These are phyloP conservation scores for Cephalotes varians DNA, from an alignment of 2,888 invertebrate genomes.

Conservation along the genomic window DNA sequence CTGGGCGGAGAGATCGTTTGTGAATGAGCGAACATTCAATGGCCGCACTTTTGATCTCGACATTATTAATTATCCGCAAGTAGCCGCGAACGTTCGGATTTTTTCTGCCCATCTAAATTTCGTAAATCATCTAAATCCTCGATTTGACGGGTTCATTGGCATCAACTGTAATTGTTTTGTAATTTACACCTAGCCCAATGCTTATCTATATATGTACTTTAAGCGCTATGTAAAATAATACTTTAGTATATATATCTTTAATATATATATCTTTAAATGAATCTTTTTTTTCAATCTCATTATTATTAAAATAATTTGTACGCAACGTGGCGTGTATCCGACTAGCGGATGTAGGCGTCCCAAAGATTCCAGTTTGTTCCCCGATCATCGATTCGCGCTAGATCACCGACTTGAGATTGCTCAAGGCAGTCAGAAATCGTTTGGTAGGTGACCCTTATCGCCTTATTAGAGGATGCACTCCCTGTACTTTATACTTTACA, in stretches of 20 bases:
- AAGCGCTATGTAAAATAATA: not conserved
- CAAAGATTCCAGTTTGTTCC: conserved; percentile 74
- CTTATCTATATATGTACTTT: not conserved
- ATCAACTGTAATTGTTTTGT: not conserved
- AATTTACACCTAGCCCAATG: not conserved
- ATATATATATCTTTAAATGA: not conserved
- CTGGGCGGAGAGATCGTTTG: conserved; percentile 75
- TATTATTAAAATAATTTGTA: conserved; percentile 56
- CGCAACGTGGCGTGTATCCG: conserved; percentile 31
- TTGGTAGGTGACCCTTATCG: conserved; percentile 82
- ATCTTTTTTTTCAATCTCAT: not conserved
- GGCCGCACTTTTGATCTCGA: conserved; percentile 78
- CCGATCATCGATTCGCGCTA: conserved; percentile 69
- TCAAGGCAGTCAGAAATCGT: conserved; percentile 68
- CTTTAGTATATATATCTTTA: not conserved
- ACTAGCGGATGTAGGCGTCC: conserved; percentile 66
- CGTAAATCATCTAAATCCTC: conserved; percentile 32
- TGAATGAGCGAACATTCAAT: conserved; percentile 78
- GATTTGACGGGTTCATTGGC: conserved; percentile 38
- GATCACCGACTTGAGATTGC: conserved; percentile 51
- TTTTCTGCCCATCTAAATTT: conserved; percentile 51
- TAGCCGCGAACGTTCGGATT: conserved; percentile 71
- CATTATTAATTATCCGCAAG: conserved; percentile 78
- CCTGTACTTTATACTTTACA: conserved; percentile 75
- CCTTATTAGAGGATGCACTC: conserved; percentile 81